These are phyloP conservation scores for Asarcornis scutulata DNA, from an alignment of 2,113 vertebrate genomes.

Conservation along the genomic window DNA sequence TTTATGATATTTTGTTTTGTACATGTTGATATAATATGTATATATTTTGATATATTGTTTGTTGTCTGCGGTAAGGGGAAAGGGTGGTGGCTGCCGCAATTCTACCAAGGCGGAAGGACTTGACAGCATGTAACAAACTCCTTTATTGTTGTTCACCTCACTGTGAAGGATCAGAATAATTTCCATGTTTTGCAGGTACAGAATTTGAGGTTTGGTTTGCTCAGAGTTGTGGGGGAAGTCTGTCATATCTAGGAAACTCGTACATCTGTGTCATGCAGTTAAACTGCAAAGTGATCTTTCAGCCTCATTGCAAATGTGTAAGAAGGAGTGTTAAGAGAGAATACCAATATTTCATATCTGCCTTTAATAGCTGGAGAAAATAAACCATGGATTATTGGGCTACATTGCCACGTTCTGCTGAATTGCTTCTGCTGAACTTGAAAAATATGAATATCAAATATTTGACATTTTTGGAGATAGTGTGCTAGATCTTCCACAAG, in stretches of 20 bases:
- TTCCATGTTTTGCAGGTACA: not conserved
- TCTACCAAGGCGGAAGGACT: not conserved
- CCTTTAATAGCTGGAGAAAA: conserved; percentile 9
- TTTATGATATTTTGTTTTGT: too few species aligned
- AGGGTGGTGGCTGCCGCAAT: not conserved
- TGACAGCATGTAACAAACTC: not conserved
- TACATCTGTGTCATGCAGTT: not conserved
- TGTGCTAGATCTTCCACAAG: not conserved
- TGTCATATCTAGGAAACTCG: not conserved
- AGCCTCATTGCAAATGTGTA: not conserved
- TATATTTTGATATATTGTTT: not conserved
- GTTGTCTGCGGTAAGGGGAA: not conserved
- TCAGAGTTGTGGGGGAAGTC: not conserved
- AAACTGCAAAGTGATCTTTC: conserved; percentile 22
- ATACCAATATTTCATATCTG: conserved; percentile 26
- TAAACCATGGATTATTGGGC: not conserved
- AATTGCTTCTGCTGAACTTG: conserved; percentile 10
- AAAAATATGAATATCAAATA: conserved; percentile 5
- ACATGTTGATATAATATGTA: too few species aligned
- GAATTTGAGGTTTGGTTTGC: not conserved
- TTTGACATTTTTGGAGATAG: not conserved
- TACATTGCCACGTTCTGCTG: not conserved
- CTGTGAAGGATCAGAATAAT: not conserved
- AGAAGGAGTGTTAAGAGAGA: conserved; percentile 1
- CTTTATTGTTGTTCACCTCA: not conserved